These are phyloP conservation scores for Bugulina stolonifera DNA, from an alignment of 2,888 invertebrate genomes.

Conservation along the genomic window DNA sequence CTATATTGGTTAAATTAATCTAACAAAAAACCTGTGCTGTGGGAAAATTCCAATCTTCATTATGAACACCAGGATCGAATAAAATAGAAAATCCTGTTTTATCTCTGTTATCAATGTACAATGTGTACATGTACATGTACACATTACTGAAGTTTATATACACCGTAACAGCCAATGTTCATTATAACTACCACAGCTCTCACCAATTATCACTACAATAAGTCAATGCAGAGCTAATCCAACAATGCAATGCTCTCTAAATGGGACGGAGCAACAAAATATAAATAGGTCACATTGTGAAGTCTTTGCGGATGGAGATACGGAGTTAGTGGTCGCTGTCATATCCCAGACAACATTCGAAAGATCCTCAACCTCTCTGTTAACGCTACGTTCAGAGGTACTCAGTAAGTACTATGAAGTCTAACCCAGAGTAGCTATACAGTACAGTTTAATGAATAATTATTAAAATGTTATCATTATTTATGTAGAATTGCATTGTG, in stretches of 20 bases:
- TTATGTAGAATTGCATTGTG: too few relatives aligned
- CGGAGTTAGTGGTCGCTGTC: background rate
- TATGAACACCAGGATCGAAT: too few relatives aligned
- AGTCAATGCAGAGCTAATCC: background rate
- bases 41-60: too few relatives aligned
- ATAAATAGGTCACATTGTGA: background rate
- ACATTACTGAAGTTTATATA: too few relatives aligned
- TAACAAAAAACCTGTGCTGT: too few relatives aligned
- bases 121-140: too few relatives aligned
- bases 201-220: background rate
- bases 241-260: too few relatives aligned
- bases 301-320: background rate
- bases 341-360: background rate
- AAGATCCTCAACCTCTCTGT: background rate
- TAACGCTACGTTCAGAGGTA: background rate
- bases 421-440: background rate
- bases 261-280: too few relatives aligned
- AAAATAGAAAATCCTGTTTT: too few relatives aligned
- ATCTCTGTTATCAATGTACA: too few relatives aligned
- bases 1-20: too few relatives aligned
- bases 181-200: background rate
- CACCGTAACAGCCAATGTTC: too few relatives aligned
- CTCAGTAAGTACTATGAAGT: background rate
- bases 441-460: background rate
- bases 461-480: background rate